These are phyloP conservation scores for Larimichthys polyactis DNA, from an alignment of 2,113 vertebrate genomes.

Conservation along the genomic window DNA sequence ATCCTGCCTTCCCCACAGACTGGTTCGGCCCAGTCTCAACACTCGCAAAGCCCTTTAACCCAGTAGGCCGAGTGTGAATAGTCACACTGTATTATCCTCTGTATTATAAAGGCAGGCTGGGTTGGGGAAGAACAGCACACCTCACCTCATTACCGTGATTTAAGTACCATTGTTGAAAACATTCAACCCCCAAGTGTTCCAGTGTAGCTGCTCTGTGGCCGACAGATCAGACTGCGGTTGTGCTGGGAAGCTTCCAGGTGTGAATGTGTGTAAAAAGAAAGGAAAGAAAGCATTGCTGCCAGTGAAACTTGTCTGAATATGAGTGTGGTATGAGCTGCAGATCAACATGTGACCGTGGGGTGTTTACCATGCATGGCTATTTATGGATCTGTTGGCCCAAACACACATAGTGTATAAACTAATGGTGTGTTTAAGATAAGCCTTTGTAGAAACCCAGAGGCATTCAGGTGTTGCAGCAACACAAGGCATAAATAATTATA, in stretches of 20 bases:
- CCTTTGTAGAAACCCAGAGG: neutral
- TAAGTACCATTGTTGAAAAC: neutral
- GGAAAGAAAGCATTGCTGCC: neutral
- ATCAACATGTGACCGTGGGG: neutral
- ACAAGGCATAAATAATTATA: too few species aligned
- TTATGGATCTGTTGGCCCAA: neutral
- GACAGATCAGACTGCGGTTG: neutral
- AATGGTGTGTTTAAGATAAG: neutral
- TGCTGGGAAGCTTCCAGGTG: neutral
- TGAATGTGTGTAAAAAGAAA: neutral
- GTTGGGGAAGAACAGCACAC: neutral
- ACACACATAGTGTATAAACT: neutral
- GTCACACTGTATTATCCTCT: neutral
- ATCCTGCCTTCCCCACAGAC: constrained; percentile 13
- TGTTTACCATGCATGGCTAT: neutral
- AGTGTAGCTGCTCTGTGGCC: neutral
- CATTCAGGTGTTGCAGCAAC: too few species aligned
- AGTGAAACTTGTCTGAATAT: neutral
- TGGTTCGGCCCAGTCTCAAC: constrained; percentile 26
- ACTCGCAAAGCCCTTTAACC: neutral
- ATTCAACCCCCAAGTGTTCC: neutral
- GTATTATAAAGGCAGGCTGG: neutral
- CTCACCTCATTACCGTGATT: neutral
- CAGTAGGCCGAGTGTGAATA: constrained; percentile 18
- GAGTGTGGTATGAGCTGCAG: too few species aligned